Conservation (phyloP, 2,888 invertebrate genomes). For the Calameuta pallipes region DNA sequence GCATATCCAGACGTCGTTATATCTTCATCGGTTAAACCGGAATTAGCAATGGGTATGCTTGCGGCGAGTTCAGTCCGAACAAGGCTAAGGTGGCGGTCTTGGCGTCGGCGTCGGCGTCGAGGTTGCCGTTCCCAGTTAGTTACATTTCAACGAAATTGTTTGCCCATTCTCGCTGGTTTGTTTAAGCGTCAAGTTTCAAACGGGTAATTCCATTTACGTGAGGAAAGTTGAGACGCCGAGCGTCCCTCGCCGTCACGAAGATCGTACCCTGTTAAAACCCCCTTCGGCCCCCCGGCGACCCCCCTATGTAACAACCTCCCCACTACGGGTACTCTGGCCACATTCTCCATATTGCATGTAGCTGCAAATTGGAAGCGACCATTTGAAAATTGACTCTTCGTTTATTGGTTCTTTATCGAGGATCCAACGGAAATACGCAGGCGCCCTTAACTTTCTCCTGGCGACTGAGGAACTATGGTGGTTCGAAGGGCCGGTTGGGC, state of each 20-base stretch:
- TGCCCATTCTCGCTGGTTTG: slow-evolving; percentile 39
- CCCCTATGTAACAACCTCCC: background rate
- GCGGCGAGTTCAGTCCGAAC: no score
- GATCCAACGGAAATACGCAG: slow-evolving; percentile 24
- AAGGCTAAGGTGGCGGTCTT: no score
- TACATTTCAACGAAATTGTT: slow-evolving; percentile 40
- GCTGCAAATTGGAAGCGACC: slow-evolving; percentile 44
- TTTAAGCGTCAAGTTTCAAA: slow-evolving; percentile 47
- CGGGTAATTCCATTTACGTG: slow-evolving; percentile 50
- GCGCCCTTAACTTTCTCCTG: slow-evolving; percentile 28
- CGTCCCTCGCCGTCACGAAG: background rate
- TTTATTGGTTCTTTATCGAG: slow-evolving; percentile 44
- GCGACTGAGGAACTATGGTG: background rate
- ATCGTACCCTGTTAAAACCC: background rate
- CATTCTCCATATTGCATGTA: background rate
- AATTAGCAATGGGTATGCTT: background rate
- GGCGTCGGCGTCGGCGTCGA: background rate
- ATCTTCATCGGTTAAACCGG: background rate
- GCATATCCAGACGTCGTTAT: background rate
- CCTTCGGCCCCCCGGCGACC: no score
- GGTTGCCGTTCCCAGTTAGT: slow-evolving; percentile 27
- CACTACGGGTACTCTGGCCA: background rate
- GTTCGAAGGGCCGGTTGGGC: no score
- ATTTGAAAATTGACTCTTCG: slow-evolving; percentile 50
- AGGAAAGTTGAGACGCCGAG: slow-evolving; percentile 12